Conservation (phyloP, 2,113 vertebrate species). For the Nymphicus hollandicus region DNA sequence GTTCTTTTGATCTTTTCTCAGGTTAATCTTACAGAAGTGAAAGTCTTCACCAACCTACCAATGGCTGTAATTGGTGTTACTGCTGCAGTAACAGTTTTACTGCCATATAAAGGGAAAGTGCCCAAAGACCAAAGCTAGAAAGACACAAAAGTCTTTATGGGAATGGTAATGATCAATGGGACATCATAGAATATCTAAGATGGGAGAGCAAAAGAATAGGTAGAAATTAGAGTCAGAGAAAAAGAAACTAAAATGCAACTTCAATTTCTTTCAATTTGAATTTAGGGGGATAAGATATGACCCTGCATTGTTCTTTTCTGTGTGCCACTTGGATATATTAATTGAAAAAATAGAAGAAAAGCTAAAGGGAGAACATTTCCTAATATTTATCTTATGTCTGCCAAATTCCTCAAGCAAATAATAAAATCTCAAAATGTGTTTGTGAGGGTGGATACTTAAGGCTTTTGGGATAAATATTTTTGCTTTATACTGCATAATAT, state of each 20-base stretch:
- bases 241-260: neutral
- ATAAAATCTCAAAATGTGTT: neutral
- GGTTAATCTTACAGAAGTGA: constrained; percentile 85
- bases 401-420: constrained; percentile 6
- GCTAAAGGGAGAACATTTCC: constrained; percentile 32
- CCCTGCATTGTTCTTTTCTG: neutral
- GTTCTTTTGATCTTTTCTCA: constrained; percentile 11
- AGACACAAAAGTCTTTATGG: constrained; percentile 79
- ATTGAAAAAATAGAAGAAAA: constrained; percentile 33
- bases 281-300: neutral
- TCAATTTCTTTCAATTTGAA: neutral
- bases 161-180: constrained; percentile 73
- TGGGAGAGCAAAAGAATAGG: neutral
- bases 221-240: neutral
- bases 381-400: neutral
- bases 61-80: constrained; percentile 79
- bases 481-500: neutral
- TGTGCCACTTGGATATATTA: neutral
- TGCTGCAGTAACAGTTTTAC: constrained; percentile 82
- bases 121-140: constrained; percentile 83
- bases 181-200: neutral
- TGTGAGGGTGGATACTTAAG: neutral
- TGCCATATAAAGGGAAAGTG: constrained; percentile 75
- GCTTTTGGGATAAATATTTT: neutral
- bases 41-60: constrained; percentile 81